Evolutionary conservation across 2,888 invertebrate genomes (phyloP), one percentile per base, ranked within the genome.

Genomic region (Cephus spinipes): DNA sequence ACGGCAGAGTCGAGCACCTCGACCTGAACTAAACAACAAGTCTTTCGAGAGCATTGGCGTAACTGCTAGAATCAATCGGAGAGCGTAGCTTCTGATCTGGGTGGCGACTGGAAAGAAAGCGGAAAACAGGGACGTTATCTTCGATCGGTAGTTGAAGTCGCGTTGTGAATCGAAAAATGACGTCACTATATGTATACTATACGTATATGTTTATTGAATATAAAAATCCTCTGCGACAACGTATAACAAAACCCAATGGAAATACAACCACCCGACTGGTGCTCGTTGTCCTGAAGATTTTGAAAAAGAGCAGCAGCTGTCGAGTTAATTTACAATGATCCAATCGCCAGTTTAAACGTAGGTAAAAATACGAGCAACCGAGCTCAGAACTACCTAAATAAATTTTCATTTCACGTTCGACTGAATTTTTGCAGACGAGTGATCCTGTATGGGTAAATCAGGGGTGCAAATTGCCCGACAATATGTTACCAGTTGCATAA

Each of bases 351-450:
- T 55, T 55, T 23, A 55, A 23, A 23, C 0, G 23, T 9, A 55
- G 23, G 23, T 55, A 55, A 55, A 23, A 23, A 30, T 23, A 35
- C 35, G 12, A 34, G 12, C 12, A 34, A 3, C 74, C 34, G 12
- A 30, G 30, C 33, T 34, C 74, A 12, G 11, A 30, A 35, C 77
- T 73, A 78, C 77, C 75, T 76, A 83, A 79, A 89, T 88, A 88
- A 89, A 89, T 89, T 88, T 89, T 88, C 83, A 88, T 87, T 90
- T 90, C 88, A 88, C 90, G 87, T 86, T 81, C 85, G 87, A 85
- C 79, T 87, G 88, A 81, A 75, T 85, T 88, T 79, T 86, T 82
- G 84, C 88, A 85, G 87, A 77, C 84, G 86, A 87, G 79, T 83
- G 85, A 84, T 82, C 80, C 82, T 84, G 84, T 86, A 87, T 87